Evolutionary conservation across 2,113 vertebrate genomes (phyloP), one percentile per base, ranked within the genome.

Genomic region (Albula goreensis): DNA sequence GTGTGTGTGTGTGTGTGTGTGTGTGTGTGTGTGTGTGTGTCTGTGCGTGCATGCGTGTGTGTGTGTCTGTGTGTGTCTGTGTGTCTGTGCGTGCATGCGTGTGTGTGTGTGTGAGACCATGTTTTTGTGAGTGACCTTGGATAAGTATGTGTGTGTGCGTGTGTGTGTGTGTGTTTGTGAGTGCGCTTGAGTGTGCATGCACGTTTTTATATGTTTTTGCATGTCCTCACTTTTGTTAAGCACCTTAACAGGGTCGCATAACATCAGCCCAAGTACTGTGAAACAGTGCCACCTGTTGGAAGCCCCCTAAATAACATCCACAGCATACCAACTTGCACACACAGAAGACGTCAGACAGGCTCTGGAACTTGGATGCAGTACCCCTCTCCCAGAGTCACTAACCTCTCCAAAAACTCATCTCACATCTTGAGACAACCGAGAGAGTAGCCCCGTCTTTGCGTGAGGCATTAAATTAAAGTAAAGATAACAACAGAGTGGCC

Each of bases 31-130:
- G 25, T 41, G 25, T 25, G 19, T 52, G 63, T 2, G 63, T 51
- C 57, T 79, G 53, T 31, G 25, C 41, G 53, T 66, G 80, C 25
- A 53, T 80, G 66, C 63, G 63, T 88, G 84, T 52, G 81, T 84
- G 49, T 84, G 78, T 86, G 87, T 78, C 50, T 70, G 57, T 70
- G 86, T 66, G 77, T 51, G 78, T n/a, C 6, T 19, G 60, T 50
- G 9, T 51, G 31, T 82, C 79, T 60, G 50, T 81, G 66, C 6
- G 56, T 80, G 82, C 84, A 60, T 84, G 82, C 60, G 81, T 74
- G 0, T 77, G 22, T 81, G 48, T 81, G 41, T 50, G 85, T 56
- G 11, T 50, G 51, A 81, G 78, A 79, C 5, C 11, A 11, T 77
- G 13, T 56, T 3, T 78, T 31, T 52, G 49, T 2, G 63, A 25